These are phyloP conservation scores for Heliothis peltigera DNA, from an alignment of 2,888 invertebrate species.

Conservation along the genomic window DNA sequence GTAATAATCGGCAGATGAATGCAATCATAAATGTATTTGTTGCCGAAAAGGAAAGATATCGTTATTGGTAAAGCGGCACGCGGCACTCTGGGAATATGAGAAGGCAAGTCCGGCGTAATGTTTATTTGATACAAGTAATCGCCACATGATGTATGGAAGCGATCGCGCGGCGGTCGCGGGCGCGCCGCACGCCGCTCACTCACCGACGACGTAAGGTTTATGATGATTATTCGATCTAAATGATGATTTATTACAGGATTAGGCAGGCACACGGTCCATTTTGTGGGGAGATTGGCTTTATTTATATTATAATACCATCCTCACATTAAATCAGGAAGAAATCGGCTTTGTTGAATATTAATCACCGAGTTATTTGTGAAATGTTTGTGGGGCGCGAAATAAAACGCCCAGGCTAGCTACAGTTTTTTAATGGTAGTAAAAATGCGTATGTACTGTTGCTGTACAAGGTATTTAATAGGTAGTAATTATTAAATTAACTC, in stretches of 20 bases:
- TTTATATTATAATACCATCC: constrained; percentile 82
- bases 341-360: constrained; percentile 77
- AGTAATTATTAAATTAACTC: too few species aligned
- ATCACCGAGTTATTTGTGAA: constrained; percentile 65
- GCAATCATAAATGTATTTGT: constrained; percentile 79
- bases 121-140: constrained; percentile 89
- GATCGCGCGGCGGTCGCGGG: constrained; percentile 61
- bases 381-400: constrained; percentile 35
- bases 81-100: constrained; percentile 77
- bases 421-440: not conserved
- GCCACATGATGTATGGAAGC: constrained; percentile 85
- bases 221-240: constrained; percentile 88
- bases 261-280: constrained; percentile 84
- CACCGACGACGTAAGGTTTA: constrained; percentile 78
- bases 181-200: constrained; percentile 65
- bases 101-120: constrained; percentile 82
- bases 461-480: too few species aligned
- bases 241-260: constrained; percentile 89
- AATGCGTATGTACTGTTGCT: not conserved
- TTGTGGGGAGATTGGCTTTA: constrained; percentile 85
- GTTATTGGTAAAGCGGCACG: constrained; percentile 77
- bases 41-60: constrained; percentile 76
- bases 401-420: not conserved
- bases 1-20: constrained; percentile 59
- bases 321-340: constrained; percentile 78